phyloP scores from a whole-genome alignment of 2,888 invertebrate genomes.

The Apoderus coryli region DNA sequence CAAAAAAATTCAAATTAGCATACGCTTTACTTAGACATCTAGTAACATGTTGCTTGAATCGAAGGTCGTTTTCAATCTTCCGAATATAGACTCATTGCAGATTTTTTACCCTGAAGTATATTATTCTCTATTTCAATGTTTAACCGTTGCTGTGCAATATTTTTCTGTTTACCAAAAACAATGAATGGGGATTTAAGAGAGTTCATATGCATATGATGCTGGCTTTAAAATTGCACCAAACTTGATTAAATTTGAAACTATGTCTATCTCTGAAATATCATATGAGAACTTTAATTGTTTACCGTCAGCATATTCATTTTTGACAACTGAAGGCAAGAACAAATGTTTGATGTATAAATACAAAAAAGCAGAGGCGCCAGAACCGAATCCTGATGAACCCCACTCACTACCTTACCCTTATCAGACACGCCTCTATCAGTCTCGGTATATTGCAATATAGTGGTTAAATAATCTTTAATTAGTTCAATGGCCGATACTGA shows the following conservation, averaged over 20 bases:
- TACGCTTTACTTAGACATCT: too few relatives aligned
- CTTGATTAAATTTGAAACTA: neutral
- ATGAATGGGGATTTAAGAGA: too few relatives aligned
- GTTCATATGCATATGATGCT: too few relatives aligned
- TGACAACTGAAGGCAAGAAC: neutral
- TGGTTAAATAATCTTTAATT: neutral
- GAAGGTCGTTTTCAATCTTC: too few relatives aligned
- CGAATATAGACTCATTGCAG: too few relatives aligned
- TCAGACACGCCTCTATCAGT: neutral
- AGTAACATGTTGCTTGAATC: too few relatives aligned
- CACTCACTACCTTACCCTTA: neutral
- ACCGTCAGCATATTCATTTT: neutral
- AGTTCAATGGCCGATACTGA: neutral
- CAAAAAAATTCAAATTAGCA: too few relatives aligned
- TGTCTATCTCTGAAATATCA: neutral
- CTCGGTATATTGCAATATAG: neutral
- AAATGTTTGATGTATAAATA: neutral
- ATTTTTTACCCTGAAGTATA: too few relatives aligned
- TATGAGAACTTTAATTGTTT: neutral
- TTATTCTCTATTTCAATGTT: too few relatives aligned
- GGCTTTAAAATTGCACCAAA: too few relatives aligned
- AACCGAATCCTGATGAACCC: slow-evolving; percentile 1
- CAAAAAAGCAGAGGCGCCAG: neutral
- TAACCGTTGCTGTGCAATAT: too few relatives aligned
- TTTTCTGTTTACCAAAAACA: too few relatives aligned